These are phyloP conservation scores for Drosophila nr. perissopoda DNA, from an alignment of 2,888 invertebrate genomes.

Conservation along the genomic window DNA sequence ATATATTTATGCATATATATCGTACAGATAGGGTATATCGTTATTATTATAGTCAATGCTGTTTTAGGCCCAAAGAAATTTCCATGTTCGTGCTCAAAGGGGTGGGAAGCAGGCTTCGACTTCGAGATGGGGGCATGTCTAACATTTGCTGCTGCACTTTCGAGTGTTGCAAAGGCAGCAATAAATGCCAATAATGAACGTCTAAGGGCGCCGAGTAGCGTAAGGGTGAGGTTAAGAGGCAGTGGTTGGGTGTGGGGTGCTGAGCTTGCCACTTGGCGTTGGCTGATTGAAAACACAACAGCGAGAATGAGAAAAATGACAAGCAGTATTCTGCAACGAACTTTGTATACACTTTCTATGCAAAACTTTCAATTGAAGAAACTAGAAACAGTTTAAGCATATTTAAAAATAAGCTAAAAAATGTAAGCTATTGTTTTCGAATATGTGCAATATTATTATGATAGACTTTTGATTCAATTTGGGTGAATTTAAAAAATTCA, in stretches of 20 bases:
- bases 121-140: constrained; percentile 36
- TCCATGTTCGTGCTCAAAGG: constrained; percentile 51
- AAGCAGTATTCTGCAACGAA: background rate
- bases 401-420: background rate
- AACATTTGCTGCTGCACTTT: constrained; percentile 64
- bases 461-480: background rate
- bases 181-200: constrained; percentile 74
- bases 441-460: background rate
- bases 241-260: background rate
- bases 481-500: background rate
- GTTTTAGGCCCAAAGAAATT: constrained; percentile 58
- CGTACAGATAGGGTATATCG: constrained; percentile 19
- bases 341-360: constrained; percentile 11
- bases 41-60: constrained; percentile 49
- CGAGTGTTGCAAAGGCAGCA: constrained; percentile 65
- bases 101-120: background rate
- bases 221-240: background rate
- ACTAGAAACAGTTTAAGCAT: too few relatives aligned
- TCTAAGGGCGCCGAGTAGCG: constrained; percentile 63
- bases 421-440: background rate
- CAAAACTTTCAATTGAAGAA: background rate
- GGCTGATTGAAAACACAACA: constrained; percentile 69
- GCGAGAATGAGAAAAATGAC: constrained; percentile 32
- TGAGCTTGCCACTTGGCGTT: constrained; percentile 55
- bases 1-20: constrained; percentile 31